These are phyloP conservation scores for Trichacis sp. DNA, from an alignment of 2,888 invertebrate species.

Conservation along the genomic window DNA sequence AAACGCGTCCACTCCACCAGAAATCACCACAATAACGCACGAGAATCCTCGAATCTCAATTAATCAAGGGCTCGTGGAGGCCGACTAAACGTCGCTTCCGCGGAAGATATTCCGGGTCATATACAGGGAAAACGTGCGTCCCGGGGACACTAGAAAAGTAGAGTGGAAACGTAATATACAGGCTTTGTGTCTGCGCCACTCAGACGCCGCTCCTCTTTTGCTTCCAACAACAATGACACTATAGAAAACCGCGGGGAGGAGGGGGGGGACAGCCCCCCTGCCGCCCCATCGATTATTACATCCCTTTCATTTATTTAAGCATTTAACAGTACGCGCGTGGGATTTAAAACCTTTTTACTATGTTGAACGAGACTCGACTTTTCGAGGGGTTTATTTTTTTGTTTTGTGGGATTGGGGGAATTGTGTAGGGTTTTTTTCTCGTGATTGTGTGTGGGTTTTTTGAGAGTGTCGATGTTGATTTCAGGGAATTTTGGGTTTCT, in stretches of 20 bases:
- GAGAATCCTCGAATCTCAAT: not conserved
- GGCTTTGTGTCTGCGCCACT: slow-evolving; percentile 62
- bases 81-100: slow-evolving; percentile 6
- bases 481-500: too few relatives aligned
- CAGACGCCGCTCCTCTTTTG: slow-evolving; percentile 49
- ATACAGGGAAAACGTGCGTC: not conserved
- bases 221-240: slow-evolving; percentile 63
- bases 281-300: slow-evolving; percentile 9
- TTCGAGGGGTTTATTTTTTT: too few relatives aligned
- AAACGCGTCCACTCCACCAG: not conserved
- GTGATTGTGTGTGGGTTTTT: too few relatives aligned
- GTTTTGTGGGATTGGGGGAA: too few relatives aligned
- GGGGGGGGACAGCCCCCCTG: slow-evolving; percentile 10
- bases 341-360: too few relatives aligned
- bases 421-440: too few relatives aligned
- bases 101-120: slow-evolving; percentile 1
- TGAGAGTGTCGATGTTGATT: too few relatives aligned
- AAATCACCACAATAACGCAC: slow-evolving; percentile 6
- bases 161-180: slow-evolving; percentile 65
- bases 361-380: too few relatives aligned
- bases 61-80: too few relatives aligned
- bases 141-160: slow-evolving; percentile 55
- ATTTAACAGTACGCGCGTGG: not conserved
- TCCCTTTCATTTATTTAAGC: not conserved
- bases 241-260: slow-evolving; percentile 55